A percentile compares a stretch with the other conserved stretches of the same genome.
Evolutionary conservation across 2,888 invertebrate genomes (phyloP).

Genomic region (Caenorhabditis auriculariae): DNA sequence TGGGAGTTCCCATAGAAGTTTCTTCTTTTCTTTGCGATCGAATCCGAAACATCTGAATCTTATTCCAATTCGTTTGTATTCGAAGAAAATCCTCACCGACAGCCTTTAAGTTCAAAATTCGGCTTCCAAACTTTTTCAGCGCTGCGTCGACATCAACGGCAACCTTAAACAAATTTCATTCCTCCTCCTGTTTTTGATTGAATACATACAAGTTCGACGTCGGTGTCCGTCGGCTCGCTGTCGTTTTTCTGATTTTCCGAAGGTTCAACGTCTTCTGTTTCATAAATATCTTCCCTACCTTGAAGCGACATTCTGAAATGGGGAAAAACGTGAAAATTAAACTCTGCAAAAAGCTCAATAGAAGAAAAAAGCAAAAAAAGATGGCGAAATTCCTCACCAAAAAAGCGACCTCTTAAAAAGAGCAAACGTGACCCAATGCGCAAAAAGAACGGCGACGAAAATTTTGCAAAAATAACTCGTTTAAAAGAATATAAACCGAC

Average conservation of each 20-base stretch:
- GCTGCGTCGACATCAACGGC: constrained; percentile 56
- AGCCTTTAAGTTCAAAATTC: constrained; percentile 44
- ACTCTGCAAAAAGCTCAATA: not conserved
- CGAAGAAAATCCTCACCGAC: constrained; percentile 34
- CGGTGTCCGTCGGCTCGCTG: constrained; percentile 40
- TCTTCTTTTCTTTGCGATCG: constrained; percentile 46
- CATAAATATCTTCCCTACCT: constrained; percentile 63
- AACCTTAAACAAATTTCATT: constrained; percentile 20
- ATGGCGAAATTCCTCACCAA: constrained; percentile 8
- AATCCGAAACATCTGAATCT: constrained; percentile 55
- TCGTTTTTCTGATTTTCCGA: constrained; percentile 17
- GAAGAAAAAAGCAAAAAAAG: not conserved
- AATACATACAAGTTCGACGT: constrained; percentile 43
- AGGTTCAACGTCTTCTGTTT: constrained; percentile 42
- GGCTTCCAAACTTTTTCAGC: constrained; percentile 45
- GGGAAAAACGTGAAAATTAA: not conserved
- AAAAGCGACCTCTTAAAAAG: constrained; percentile 1
- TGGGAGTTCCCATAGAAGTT: constrained; percentile 48
- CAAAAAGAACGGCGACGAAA: too few species aligned
- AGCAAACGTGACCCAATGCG: too few species aligned
- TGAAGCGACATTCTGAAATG: constrained; percentile 42
- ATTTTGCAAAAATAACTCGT: too few species aligned
- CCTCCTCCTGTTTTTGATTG: not conserved
- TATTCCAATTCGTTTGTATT: not conserved
- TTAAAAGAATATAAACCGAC: not conserved